These are phyloP conservation scores for Macquaria ambigua DNA, from an alignment of 2,113 vertebrate genomes.

Conservation along the genomic window DNA sequence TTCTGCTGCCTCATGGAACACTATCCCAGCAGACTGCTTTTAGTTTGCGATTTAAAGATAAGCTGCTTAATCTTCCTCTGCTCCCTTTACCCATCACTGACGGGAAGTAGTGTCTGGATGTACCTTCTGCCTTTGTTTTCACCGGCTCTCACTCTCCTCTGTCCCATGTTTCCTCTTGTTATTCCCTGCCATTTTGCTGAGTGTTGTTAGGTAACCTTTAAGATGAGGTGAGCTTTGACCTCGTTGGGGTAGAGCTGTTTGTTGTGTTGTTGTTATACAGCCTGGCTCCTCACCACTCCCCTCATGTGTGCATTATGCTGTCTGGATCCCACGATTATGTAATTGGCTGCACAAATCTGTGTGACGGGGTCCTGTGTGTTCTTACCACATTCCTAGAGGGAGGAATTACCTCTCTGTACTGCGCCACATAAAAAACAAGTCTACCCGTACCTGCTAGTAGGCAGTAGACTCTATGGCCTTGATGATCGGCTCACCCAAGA, in stretches of 20 bases:
- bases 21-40: background rate
- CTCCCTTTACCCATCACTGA: background rate
- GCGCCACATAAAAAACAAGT: conserved; percentile 2
- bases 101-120: background rate
- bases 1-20: background rate
- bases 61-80: background rate
- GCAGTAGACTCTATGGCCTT: background rate
- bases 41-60: no score
- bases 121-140: background rate
- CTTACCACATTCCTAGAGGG: conserved; percentile 19
- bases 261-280: background rate
- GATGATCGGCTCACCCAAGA: no score
- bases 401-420: conserved; percentile 7
- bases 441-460: background rate
- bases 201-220: conserved; percentile 7
- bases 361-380: background rate
- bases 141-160: no score
- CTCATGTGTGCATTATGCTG: background rate
- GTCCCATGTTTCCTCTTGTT: background rate
- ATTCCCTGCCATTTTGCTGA: background rate
- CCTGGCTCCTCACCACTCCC: background rate
- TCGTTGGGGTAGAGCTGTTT: background rate
- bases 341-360: conserved; percentile 12
- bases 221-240: conserved; percentile 24
- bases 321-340: background rate